Conservation (phyloP, 1,140 invertebrate species). For the Drosophila azteca region DNA sequence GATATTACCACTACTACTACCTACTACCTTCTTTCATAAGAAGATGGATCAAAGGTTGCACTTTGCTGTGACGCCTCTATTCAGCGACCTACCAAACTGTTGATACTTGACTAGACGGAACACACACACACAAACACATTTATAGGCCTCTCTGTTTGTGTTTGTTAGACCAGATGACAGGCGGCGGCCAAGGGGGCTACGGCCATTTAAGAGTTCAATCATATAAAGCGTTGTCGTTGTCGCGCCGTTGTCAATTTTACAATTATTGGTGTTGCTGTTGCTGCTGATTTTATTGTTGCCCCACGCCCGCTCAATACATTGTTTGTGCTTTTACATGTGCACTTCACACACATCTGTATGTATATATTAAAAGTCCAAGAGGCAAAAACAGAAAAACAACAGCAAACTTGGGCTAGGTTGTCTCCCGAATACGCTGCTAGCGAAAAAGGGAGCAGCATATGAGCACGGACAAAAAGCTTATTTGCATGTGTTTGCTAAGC, state of each 20-base stretch:
- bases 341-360: conserved; percentile 37
- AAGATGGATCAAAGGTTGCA: too few species aligned
- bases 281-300: conserved; percentile 15
- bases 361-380: conserved; percentile 41
- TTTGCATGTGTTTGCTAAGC: too few species aligned
- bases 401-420: conserved; percentile 3
- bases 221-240: conserved; percentile 69
- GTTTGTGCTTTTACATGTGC: conserved; percentile 52
- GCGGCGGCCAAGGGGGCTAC: not conserved
- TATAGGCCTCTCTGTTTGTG: too few species aligned
- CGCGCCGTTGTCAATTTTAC: conserved; percentile 59
- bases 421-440: not conserved
- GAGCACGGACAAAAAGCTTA: not conserved
- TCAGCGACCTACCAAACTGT: conserved; percentile 41
- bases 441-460: not conserved
- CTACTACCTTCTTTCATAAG: too few species aligned
- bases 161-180: too few species aligned
- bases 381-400: conserved; percentile 42
- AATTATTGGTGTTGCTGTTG: conserved; percentile 22
- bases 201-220: conserved; percentile 74
- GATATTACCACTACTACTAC: too few species aligned
- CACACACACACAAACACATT: too few species aligned
- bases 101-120: conserved; percentile 67
- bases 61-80: conserved; percentile 22
- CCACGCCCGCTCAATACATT: conserved; percentile 6